phyloP scores from a whole-genome alignment of 2,888 invertebrate genomes.

The Andrena haemorrhoa region DNA sequence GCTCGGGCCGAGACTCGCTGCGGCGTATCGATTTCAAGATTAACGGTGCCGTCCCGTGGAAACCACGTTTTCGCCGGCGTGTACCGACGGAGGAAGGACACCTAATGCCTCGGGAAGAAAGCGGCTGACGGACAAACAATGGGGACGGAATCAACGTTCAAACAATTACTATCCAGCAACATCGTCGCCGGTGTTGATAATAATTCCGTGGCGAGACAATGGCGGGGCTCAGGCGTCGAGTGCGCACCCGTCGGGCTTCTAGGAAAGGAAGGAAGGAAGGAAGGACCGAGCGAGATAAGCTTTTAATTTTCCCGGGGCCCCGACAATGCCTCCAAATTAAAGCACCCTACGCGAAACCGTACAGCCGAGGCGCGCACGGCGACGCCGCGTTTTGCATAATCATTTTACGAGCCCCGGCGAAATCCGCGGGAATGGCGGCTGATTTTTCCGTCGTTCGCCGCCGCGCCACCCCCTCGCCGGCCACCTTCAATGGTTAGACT shows the following conservation, averaged over 20 bases:
- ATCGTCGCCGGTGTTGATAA: slow-evolving; percentile 74
- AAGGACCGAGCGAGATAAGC: slow-evolving; percentile 76
- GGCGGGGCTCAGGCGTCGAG: slow-evolving; percentile 50
- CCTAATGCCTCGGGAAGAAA: slow-evolving; percentile 48
- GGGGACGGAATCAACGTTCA: slow-evolving; percentile 70
- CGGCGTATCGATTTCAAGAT: slow-evolving; percentile 52
- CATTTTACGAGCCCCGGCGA: slow-evolving; percentile 72
- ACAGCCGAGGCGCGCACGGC: slow-evolving; percentile 26
- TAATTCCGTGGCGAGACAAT: slow-evolving; percentile 76
- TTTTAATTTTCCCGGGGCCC: slow-evolving; percentile 77
- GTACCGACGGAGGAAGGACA: slow-evolving; percentile 31
- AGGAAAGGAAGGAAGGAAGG: slow-evolving; percentile 33
- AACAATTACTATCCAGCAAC: slow-evolving; percentile 71
- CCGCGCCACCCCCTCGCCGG: neutral
- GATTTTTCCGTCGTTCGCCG: slow-evolving; percentile 32
- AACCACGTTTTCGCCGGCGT: slow-evolving; percentile 16
- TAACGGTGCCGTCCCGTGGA: slow-evolving; percentile 15
- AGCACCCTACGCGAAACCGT: slow-evolving; percentile 61
- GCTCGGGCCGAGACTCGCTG: neutral
- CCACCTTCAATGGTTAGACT: neutral
- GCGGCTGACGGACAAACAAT: slow-evolving; percentile 70
- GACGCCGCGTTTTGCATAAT: slow-evolving; percentile 75
- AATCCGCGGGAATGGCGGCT: slow-evolving; percentile 58
- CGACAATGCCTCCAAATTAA: slow-evolving; percentile 79
- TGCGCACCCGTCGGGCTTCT: slow-evolving; percentile 27